Percentiles rank a stretch among this genome's conserved stretches.
Evolutionary conservation across 64 coral and sea anemone species (phyloP).

Genomic region (Platygyra sinensis): DNA sequence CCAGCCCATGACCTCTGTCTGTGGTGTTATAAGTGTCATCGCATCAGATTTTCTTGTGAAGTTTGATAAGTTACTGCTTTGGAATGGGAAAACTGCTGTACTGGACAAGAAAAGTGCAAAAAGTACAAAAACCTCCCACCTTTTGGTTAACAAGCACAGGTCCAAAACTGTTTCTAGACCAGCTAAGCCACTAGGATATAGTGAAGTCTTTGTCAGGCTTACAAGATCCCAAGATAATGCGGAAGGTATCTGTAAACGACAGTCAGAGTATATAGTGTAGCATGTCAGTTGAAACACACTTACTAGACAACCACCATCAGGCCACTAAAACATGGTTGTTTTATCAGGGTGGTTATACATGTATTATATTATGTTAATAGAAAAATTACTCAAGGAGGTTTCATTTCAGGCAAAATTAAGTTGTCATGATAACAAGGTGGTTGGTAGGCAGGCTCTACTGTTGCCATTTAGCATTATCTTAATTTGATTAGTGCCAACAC

Average conservation of each 20-base stretch:
- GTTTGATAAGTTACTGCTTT: slow-evolving; percentile 76
- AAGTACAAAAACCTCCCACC: background rate
- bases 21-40: slow-evolving; percentile 62
- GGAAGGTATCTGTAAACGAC: background rate
- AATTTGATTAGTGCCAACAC: too few relatives aligned
- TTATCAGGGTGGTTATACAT: too few relatives aligned
- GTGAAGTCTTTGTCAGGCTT: background rate
- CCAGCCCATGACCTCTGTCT: slow-evolving; percentile 80
- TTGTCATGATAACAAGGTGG: too few relatives aligned
- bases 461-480: too few relatives aligned
- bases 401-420: too few relatives aligned
- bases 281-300: background rate
- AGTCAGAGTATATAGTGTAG: background rate
- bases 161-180: background rate
- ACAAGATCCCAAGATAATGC: background rate
- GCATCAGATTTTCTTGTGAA: slow-evolving; percentile 53
- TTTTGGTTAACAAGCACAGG: background rate
- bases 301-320: too few relatives aligned
- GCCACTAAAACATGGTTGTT: too few relatives aligned
- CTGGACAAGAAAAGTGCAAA: background rate
- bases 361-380: too few relatives aligned
- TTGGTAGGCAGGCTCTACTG: too few relatives aligned
- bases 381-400: too few relatives aligned
- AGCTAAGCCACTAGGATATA: background rate
- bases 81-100: slow-evolving; percentile 45